A percentile compares a stretch with the other conserved stretches of the same genome.
Evolutionary conservation across 2,888 invertebrate genomes (phyloP).

Genomic region (Acanthosoma haemorrhoidale): DNA sequence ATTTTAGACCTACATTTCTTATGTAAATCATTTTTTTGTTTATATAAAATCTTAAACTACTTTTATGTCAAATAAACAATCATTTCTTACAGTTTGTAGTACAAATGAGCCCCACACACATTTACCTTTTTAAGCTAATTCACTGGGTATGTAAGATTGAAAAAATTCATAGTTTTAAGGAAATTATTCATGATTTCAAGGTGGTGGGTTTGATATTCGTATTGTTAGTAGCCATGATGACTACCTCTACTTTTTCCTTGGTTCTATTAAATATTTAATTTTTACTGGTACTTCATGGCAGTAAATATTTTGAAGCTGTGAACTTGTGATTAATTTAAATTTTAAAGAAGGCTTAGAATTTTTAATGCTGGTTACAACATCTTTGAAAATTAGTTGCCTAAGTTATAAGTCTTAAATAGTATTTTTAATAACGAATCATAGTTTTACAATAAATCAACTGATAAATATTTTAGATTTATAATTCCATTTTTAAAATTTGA

Average conservation of each 20-base stretch:
- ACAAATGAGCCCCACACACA: not conserved
- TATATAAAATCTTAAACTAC: not conserved
- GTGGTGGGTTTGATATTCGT: not conserved
- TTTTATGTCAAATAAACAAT: constrained; percentile 16
- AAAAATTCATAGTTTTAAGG: not conserved
- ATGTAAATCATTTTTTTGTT: not conserved
- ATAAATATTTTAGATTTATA: not conserved
- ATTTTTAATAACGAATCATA: not conserved
- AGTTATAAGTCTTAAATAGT: constrained; percentile 8
- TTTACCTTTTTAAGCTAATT: not conserved
- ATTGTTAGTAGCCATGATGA: not conserved
- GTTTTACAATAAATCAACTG: not conserved
- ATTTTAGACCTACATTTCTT: not conserved
- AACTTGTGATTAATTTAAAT: constrained; percentile 5
- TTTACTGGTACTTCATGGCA: constrained; percentile 8
- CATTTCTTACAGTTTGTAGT: not conserved
- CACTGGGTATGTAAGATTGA: not conserved
- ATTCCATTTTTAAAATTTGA: not conserved
- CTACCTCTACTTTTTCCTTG: not conserved
- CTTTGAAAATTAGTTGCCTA: not conserved
- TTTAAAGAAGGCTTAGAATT: not conserved
- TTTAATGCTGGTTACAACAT: not conserved
- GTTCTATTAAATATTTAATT: not conserved
- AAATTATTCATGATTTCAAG: not conserved
- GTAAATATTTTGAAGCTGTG: constrained; percentile 7